Evolutionary conservation across 1,140 invertebrate genomes (phyloP), one percentile per base, ranked within the genome.

Genomic region (Belonocnema kinseyi): DNA sequence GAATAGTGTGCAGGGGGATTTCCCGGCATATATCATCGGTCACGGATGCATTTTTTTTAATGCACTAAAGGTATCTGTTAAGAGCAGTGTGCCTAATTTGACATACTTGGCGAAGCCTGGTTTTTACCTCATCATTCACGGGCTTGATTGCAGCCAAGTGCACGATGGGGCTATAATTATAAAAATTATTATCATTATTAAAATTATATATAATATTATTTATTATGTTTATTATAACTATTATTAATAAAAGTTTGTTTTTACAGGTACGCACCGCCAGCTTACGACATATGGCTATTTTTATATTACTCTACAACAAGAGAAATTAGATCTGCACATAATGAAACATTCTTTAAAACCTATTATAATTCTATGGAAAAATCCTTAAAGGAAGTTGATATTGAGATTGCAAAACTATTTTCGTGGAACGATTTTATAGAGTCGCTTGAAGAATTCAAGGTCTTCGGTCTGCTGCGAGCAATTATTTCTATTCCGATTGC

Each of bases 221-320:
- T 33, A 33, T 33, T 33, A 33, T 33, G 5, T 33, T 33, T 33
- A 26, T 33, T 3, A 33, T 33, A 33, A 33, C 5, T 33, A 33
- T 5, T 33, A 33, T 33, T 33, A 33, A 33, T 33, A 5, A 33
- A n/a, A 50, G 70, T 51, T 76, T 75, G 33, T 70, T 61, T 12
- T 80, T 81, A 7, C 61, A 89, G 91, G 51, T 93, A 91, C 82
- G 92, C 91, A 54, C 92, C 93, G 19, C 92, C 93, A 0, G 92
- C 93, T 10, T 89, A 93, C 14, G 94, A 94, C 78, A 91, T 94
- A 10, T 46, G 89, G 17, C 83, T 82, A 14, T 88, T 88, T 16
- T 77, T 89, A 0, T 83, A 87, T 71, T 89, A 89, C 19, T 86
- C 87, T 12, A 89, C 88, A 2, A 88, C 74, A 0, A 75, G 80